Conservation (phyloP, 2,888 invertebrate genomes). For the Apantesis nais region DNA sequence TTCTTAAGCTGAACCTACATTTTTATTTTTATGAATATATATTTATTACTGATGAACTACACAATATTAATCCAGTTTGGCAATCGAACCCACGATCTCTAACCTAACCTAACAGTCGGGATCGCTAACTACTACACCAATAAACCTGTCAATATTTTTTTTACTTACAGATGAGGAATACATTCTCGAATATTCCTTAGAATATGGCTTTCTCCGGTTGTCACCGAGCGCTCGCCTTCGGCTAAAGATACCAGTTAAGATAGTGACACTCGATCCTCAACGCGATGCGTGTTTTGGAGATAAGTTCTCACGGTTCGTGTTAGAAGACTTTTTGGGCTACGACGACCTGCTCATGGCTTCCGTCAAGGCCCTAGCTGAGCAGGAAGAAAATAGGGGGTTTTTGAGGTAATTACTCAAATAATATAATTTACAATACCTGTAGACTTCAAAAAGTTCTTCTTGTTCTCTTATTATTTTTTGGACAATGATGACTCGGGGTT, state of each 20-base stretch:
- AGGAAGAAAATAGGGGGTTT: slow-evolving; percentile 98
- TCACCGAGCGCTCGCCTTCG: slow-evolving; percentile 94
- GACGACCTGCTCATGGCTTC: slow-evolving; percentile 99
- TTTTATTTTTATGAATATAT: no score
- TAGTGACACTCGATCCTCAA: slow-evolving; percentile 94
- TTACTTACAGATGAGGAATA: slow-evolving; percentile 92
- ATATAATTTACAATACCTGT: not conserved
- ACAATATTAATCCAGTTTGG: no score
- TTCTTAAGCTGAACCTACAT: no score
- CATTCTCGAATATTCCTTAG: slow-evolving; percentile 98
- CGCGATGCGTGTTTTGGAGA: slow-evolving; percentile 98
- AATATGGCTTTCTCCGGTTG: slow-evolving; percentile 97
- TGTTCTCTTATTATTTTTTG: no score
- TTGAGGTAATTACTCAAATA: slow-evolving; percentile 86
- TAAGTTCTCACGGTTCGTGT: slow-evolving; percentile 93
- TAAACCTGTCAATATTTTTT: not conserved
- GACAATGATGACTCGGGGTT: no score
- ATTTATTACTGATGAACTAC: no score
- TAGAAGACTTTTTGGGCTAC: slow-evolving; percentile 97
- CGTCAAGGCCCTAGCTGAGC: slow-evolving; percentile 97
- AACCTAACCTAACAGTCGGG: not conserved
- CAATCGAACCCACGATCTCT: no score
- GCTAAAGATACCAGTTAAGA: slow-evolving; percentile 96
- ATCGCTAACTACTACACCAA: no score
- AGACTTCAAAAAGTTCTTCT: not conserved